These are phyloP conservation scores for Mormyrus proboscirostris DNA, from an alignment of 2,797 vertebrate genomes.

Conservation along the genomic window DNA sequence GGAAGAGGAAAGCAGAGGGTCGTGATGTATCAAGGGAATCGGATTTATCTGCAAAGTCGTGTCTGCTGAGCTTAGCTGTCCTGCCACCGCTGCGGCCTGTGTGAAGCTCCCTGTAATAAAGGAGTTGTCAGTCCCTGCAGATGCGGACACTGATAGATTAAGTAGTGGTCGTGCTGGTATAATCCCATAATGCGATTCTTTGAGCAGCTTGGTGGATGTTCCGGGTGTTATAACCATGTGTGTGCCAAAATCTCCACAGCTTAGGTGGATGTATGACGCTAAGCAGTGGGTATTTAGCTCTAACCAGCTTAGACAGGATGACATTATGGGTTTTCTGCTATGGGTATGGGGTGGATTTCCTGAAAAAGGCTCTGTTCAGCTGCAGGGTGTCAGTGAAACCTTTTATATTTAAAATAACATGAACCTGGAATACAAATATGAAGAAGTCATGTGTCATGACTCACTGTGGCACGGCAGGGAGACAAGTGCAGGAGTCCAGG, in stretches of 20 bases:
- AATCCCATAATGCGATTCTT: neutral
- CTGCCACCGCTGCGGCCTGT: neutral
- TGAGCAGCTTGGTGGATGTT: neutral
- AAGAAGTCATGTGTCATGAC: neutral
- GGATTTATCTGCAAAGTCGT: neutral
- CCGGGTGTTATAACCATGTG: neutral
- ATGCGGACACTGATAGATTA: neutral
- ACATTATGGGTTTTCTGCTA: neutral
- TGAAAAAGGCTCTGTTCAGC: neutral
- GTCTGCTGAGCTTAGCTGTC: neutral
- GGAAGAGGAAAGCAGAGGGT: constrained; percentile 1
- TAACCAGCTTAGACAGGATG: neutral
- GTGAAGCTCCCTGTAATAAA: neutral
- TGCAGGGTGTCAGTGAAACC: neutral
- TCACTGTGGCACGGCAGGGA: neutral
- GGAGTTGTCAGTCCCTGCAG: neutral
- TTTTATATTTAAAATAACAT: neutral
- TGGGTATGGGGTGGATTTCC: neutral
- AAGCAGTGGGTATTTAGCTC: neutral
- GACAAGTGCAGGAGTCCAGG: neutral
- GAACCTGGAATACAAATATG: neutral
- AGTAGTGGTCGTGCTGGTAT: neutral
- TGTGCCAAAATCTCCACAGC: neutral
- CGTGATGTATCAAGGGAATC: neutral
- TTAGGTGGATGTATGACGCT: neutral